Percentiles rank a stretch among this genome's conserved stretches.
phyloP scores from a whole-genome alignment of 2,888 invertebrate species.

The Prenolepis imparis region DNA sequence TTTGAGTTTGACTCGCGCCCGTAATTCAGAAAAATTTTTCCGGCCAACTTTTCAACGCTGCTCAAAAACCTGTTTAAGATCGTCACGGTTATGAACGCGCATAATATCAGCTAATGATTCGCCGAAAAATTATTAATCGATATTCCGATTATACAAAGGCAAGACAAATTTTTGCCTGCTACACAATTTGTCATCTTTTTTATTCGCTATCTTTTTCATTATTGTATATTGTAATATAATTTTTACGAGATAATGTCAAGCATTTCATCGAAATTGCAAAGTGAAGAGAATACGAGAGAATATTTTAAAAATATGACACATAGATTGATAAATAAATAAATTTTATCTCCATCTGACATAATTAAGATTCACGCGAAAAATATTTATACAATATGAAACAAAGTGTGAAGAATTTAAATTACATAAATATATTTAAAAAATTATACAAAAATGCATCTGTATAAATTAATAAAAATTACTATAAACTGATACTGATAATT shows the following conservation, averaged over 20 bases:
- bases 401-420: slow-evolving; percentile 14
- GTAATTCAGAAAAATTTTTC: slow-evolving; percentile 64
- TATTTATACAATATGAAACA: slow-evolving; percentile 9
- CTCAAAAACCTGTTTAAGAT: slow-evolving; percentile 68
- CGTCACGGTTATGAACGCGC: slow-evolving; percentile 46
- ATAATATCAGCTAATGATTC: slow-evolving; percentile 41
- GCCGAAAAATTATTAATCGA: slow-evolving; percentile 59
- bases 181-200: background rate
- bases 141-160: slow-evolving; percentile 47
- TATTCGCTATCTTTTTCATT: no score
- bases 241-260: background rate
- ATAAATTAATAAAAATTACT: slow-evolving; percentile 11
- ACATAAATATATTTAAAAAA: background rate
- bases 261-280: background rate
- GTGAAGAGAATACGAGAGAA: background rate
- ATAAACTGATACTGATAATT: no score
- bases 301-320: background rate
- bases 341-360: background rate
- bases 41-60: slow-evolving; percentile 62
- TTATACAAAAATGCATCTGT: background rate
- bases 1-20: slow-evolving; percentile 68
- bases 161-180: background rate
- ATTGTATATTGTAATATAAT: background rate
- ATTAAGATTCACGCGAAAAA: background rate
- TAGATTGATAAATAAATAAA: background rate